Percentiles rank a stretch among this genome's conserved stretches.
Conservation (phyloP, 2,888 invertebrate genomes). For the Tipula lateralis region DNA sequence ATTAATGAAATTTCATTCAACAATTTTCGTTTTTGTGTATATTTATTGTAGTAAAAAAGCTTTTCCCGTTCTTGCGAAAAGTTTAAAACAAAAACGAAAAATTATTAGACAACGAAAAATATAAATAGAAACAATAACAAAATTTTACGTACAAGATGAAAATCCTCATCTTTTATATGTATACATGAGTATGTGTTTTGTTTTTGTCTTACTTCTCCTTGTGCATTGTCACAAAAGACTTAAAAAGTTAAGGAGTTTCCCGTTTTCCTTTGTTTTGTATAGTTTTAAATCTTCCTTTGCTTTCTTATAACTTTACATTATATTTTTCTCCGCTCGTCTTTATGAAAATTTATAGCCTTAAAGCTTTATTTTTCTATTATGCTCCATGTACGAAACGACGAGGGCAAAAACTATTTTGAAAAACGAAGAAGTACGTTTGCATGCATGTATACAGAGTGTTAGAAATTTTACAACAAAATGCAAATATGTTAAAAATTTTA, state of each 20-base stretch:
- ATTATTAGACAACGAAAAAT: background rate
- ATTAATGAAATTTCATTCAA: background rate
- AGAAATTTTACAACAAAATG: background rate
- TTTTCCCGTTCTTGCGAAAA: background rate
- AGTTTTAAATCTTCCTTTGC: background rate
- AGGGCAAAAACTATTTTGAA: background rate
- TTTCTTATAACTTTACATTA: background rate
- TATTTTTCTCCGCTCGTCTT: background rate
- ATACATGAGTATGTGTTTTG: too few species aligned
- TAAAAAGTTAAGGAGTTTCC: background rate
- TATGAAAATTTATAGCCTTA: background rate
- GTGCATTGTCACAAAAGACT: background rate
- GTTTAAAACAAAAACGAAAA: background rate
- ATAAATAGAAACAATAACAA: conserved; percentile 14
- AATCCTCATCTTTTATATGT: background rate
- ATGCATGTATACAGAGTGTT: background rate
- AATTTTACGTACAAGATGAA: background rate
- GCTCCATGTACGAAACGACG: background rate
- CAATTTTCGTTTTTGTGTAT: background rate
- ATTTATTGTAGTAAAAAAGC: background rate
- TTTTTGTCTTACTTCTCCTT: background rate
- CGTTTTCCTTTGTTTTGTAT: background rate
- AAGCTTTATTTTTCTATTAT: background rate
- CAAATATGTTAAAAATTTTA: background rate
- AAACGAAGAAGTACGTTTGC: background rate